Conservation (phyloP, 2,113 vertebrate genomes). For the Nannospalax galili region DNA sequence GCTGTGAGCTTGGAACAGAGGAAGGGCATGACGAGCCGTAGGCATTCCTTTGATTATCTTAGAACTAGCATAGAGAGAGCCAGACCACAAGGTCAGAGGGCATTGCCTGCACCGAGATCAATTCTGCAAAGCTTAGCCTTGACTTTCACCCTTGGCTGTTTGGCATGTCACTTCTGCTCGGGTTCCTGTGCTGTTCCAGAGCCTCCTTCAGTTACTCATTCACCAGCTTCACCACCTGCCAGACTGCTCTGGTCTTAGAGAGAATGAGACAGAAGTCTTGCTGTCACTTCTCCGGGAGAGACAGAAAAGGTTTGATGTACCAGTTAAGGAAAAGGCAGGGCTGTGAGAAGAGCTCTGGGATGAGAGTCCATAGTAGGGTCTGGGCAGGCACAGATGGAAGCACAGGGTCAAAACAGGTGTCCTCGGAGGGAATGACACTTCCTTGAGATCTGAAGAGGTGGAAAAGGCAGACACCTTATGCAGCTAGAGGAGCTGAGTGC, state of each 20-base stretch:
- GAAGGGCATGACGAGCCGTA: not conserved
- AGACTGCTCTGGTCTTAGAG: not conserved
- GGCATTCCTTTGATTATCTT: not conserved
- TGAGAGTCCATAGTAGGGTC: not conserved
- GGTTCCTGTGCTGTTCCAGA: not conserved
- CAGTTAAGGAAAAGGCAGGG: not conserved
- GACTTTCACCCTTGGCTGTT: not conserved
- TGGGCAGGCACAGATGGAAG: not conserved
- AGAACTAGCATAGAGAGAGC: not conserved
- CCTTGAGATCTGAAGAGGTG: not conserved
- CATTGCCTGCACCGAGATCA: not conserved
- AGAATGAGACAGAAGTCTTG: not conserved
- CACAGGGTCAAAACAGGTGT: not conserved
- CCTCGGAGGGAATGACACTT: not conserved
- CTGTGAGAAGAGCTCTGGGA: not conserved
- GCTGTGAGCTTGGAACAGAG: not conserved
- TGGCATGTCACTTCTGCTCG: not conserved
- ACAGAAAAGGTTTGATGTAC: not conserved
- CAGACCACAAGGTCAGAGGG: not conserved
- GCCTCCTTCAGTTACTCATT: not conserved
- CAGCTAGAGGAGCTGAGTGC: not conserved
- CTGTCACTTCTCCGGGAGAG: not conserved
- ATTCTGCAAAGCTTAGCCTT: not conserved
- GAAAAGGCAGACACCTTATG: not conserved
- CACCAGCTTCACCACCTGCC: not conserved